These are phyloP conservation scores for Gila robusta DNA, from an alignment of 2,797 vertebrate genomes.

Conservation along the genomic window DNA sequence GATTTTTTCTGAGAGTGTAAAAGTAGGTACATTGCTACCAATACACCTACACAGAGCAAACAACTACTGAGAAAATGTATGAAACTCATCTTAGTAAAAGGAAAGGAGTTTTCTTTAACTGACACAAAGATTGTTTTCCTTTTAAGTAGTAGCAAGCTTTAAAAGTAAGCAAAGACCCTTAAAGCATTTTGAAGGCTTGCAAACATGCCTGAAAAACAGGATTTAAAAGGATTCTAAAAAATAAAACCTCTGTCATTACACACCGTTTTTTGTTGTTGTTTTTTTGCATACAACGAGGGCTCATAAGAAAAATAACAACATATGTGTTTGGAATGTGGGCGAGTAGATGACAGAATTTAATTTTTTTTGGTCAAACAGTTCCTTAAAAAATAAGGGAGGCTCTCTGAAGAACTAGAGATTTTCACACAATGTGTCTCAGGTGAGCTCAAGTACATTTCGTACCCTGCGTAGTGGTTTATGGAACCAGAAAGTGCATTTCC, in stretches of 20 bases:
- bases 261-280: too few relatives aligned
- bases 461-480: slow-evolving; percentile 90
- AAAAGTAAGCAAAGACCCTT: background rate
- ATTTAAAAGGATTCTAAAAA: background rate
- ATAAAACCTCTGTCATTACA: background rate
- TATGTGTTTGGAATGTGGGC: background rate
- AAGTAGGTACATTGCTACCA: background rate
- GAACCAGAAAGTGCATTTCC: slow-evolving; percentile 91
- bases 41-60: slow-evolving; percentile 1
- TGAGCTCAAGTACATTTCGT: slow-evolving; percentile 76
- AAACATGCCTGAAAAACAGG: too few relatives aligned
- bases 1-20: background rate
- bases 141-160: background rate
- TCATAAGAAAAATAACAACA: background rate
- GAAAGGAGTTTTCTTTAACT: background rate
- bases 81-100: background rate
- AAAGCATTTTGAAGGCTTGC: background rate
- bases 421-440: background rate
- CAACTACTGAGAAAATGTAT: background rate
- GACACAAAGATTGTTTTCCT: background rate
- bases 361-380: background rate
- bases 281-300: background rate
- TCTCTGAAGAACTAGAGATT: background rate
- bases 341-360: background rate
- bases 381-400: background rate